Evolutionary conservation across 2,113 vertebrate genomes (phyloP).

Genomic region (Paedocypris sp.): DNA sequence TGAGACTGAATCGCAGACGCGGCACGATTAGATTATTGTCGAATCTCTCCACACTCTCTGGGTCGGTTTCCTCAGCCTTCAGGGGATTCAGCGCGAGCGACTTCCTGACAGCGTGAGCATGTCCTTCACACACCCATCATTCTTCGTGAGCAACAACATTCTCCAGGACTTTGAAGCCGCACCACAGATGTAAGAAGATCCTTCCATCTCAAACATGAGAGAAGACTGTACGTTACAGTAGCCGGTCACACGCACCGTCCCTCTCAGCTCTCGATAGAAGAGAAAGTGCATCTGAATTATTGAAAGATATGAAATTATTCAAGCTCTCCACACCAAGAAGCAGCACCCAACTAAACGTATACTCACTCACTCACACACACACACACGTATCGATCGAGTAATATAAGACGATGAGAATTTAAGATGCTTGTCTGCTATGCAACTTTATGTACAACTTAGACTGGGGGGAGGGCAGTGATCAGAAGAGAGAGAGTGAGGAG

Average conservation of each 20-base stretch:
- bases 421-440: no score
- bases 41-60: conserved; percentile 1
- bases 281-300: conserved; percentile 10
- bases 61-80: conserved; percentile 5
- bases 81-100: background rate
- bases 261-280: background rate
- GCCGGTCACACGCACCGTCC: background rate
- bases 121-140: background rate
- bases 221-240: background rate
- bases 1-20: background rate
- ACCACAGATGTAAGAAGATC: no score
- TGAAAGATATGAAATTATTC: conserved; percentile 14
- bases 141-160: background rate
- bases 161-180: background rate
- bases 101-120: background rate
- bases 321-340: background rate
- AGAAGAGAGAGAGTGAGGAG: no score
- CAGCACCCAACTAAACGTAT: background rate
- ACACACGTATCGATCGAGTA: no score
- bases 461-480: no score
- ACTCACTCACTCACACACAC: no score
- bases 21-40: conserved; percentile 9
- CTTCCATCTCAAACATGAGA: no score
- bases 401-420: no score
- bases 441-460: no score